These are phyloP conservation scores for Gymnocephalus cernua DNA, from an alignment of 2,113 vertebrate species.

Conservation along the genomic window DNA sequence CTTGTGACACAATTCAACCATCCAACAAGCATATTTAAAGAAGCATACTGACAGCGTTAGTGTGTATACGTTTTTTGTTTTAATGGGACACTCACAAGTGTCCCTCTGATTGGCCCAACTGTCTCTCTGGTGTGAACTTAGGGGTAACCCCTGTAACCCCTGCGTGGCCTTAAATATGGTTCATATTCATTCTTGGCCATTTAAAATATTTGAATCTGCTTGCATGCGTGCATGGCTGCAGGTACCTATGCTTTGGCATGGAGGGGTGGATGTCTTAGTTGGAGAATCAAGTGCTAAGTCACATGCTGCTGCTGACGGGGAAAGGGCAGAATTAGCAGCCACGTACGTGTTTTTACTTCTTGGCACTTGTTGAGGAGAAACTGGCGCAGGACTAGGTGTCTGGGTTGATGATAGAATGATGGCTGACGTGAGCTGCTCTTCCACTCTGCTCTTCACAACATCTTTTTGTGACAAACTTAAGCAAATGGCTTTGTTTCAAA, in stretches of 20 bases:
- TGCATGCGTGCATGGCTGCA: too few relatives aligned
- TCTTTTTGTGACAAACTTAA: background rate
- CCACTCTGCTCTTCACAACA: background rate
- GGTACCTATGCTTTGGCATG: too few relatives aligned
- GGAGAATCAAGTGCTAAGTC: too few relatives aligned
- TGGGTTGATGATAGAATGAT: background rate
- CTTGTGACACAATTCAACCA: background rate
- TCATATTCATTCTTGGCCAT: too few relatives aligned
- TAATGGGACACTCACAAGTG: too few relatives aligned
- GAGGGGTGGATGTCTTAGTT: too few relatives aligned
- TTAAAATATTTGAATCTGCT: too few relatives aligned
- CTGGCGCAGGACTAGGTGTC: background rate
- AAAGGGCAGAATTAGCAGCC: too few relatives aligned
- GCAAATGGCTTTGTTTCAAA: background rate
- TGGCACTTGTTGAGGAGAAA: background rate
- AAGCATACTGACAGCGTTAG: background rate
- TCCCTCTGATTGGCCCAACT: background rate
- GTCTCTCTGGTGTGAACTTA: background rate
- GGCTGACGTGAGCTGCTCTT: background rate
- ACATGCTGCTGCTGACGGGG: too few relatives aligned
- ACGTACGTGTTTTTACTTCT: background rate
- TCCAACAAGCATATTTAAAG: background rate
- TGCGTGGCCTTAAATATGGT: background rate
- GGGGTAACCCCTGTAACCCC: background rate
- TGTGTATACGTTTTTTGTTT: background rate